Conservation (phyloP, 1,140 invertebrate species). For the Delia radicum region DNA sequence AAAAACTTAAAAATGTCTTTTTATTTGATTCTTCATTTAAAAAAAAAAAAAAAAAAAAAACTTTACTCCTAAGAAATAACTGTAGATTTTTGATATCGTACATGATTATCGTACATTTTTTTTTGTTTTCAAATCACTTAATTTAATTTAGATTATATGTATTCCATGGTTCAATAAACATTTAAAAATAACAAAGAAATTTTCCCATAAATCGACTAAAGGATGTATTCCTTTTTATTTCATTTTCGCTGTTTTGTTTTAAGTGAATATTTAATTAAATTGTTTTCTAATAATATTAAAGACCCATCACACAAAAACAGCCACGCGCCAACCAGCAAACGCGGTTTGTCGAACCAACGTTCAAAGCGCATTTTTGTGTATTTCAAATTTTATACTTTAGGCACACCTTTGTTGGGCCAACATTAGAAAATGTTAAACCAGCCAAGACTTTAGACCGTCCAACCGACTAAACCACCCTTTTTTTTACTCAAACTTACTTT, state of each 20-base stretch:
- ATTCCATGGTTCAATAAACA: no score
- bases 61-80: no score
- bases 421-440: constrained; percentile 8
- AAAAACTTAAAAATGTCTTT: no score
- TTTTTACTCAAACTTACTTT: not conserved
- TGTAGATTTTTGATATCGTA: no score
- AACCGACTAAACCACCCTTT: constrained; percentile 7
- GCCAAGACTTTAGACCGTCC: not conserved
- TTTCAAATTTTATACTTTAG: not conserved
- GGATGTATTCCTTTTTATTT: not conserved
- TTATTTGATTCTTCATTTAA: no score
- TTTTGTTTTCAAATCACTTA: no score
- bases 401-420: constrained; percentile 20
- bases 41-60: no score
- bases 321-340: not conserved
- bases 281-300: constrained; percentile 14
- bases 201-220: no score
- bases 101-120: no score
- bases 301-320: constrained; percentile 1
- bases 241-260: not conserved
- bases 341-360: constrained; percentile 10
- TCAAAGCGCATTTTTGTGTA: not conserved
- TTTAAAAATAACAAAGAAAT: no score
- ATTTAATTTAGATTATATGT: no score
- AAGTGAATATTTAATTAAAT: constrained; percentile 23